A percentile compares a stretch with the other conserved stretches of the same genome.
Conservation (phyloP, 2,797 vertebrate genomes). For the Chaunax sp. region DNA sequence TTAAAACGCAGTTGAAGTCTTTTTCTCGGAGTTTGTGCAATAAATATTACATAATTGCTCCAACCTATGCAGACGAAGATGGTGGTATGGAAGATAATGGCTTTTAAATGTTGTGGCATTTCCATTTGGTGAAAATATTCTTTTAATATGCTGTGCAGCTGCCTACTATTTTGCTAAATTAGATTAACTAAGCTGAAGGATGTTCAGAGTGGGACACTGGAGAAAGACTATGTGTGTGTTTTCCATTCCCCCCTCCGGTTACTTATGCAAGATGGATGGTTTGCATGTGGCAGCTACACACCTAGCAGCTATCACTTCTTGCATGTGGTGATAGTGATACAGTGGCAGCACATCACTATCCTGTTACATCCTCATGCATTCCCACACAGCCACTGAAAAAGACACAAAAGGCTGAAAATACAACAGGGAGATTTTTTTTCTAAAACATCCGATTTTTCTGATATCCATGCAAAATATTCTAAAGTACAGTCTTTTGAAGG, state of each 20-base stretch:
- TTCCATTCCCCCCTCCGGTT: slow-evolving; percentile 30
- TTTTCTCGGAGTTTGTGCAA: slow-evolving; percentile 25
- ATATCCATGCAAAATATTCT: no score
- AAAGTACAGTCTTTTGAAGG: no score
- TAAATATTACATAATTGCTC: slow-evolving; percentile 48
- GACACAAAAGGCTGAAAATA: slow-evolving; percentile 6
- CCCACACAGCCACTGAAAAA: no score
- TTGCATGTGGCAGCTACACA: slow-evolving; percentile 21
- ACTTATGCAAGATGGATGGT: slow-evolving; percentile 49
- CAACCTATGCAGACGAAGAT: slow-evolving; percentile 25
- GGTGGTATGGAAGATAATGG: slow-evolving; percentile 12
- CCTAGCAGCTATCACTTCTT: slow-evolving; percentile 21
- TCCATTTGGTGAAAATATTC: slow-evolving; percentile 50
- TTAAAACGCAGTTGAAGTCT: slow-evolving; percentile 15
- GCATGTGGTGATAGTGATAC: slow-evolving; percentile 19
- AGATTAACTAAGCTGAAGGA: slow-evolving; percentile 44
- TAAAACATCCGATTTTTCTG: no score
- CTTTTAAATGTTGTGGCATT: slow-evolving; percentile 72
- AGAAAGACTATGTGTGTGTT: slow-evolving; percentile 32
- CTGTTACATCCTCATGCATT: no score
- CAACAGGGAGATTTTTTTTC: no score
- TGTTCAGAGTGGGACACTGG: slow-evolving; percentile 36
- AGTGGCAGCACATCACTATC: slow-evolving; percentile 21
- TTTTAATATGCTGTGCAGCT: slow-evolving; percentile 57
- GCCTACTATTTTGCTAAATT: slow-evolving; percentile 34